Evolutionary conservation across 2,888 invertebrate genomes (phyloP), one percentile per base, ranked within the genome.

Genomic region (Parnassius mnemosyne): DNA sequence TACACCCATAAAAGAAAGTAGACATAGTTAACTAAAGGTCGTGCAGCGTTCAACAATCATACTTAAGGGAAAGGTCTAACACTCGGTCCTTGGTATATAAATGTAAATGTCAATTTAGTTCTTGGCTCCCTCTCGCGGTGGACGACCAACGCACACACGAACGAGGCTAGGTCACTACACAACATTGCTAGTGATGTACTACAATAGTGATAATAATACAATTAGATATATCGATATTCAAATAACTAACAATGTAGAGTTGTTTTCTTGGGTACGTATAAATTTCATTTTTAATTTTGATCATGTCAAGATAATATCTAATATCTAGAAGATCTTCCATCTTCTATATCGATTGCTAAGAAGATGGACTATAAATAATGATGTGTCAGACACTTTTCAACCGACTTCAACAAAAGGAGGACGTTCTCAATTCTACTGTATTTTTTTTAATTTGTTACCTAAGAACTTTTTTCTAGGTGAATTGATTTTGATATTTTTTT

Each of bases 141-240:
- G 42, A 34, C 74, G 60, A 73, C 68, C 57, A 55, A 66, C 64
- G 65, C 70, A 69, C 70, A 67, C 63, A 65, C 70, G 68, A 81
- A 76, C 75, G 76, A 78, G 76, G 81, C 83, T 85, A 83, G 84
- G 84, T 85, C 85, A 83, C 77, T 77, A 77, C 77, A 79, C 74
- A 75, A 74, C 76, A 77, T 77, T 73, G 69, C 77, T 78, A 72
- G 70, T 77, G 78, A 77, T 74, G 75, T 71, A 68, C 64, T 67
- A 69, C 66, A 68, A 69, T 71, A 65, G 68, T 66, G 81, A 84
- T 83, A 82, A 68, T 73, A 70, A 72, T 71, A 71, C 74, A 74
- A 57, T 50, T 76, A 81, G 43, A 63, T 44, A 63, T 68, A 46
- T 66, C 60, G 71, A 72, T 69, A 67, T 20, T 41, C 1, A 9